Percentiles rank a stretch among this genome's conserved stretches.
These are phyloP conservation scores for Threskiornis aethiopicus DNA, from an alignment of 2,797 vertebrate species.

Conservation along the genomic window DNA sequence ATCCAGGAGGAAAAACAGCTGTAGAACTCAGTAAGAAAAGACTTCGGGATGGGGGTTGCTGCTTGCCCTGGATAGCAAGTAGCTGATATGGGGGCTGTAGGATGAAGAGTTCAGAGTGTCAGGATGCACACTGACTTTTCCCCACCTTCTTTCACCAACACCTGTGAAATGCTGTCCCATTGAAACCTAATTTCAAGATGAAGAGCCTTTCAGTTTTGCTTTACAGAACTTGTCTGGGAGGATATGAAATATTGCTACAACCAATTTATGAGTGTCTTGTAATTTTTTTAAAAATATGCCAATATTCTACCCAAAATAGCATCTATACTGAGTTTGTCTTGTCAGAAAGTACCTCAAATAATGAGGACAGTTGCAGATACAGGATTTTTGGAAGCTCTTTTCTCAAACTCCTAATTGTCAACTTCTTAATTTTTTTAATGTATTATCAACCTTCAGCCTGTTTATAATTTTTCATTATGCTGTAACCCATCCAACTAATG, in stretches of 20 bases:
- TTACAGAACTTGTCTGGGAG: background rate
- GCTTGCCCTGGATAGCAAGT: background rate
- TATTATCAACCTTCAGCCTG: background rate
- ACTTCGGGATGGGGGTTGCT: background rate
- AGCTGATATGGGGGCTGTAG: rapidly evolving
- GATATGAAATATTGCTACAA: background rate
- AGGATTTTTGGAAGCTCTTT: background rate
- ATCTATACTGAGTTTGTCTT: background rate
- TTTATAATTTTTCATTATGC: background rate
- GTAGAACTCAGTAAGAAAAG: background rate
- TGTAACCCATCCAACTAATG: background rate
- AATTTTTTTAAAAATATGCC: background rate
- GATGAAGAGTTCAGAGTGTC: background rate
- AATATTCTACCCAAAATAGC: background rate
- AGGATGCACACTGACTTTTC: background rate
- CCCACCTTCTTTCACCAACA: background rate
- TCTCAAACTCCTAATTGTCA: background rate
- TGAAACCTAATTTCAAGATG: background rate
- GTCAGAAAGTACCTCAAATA: background rate
- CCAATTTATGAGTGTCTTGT: rapidly evolving
- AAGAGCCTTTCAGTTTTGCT: background rate
- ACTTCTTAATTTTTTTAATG: background rate
- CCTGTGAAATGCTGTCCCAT: background rate
- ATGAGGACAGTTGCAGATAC: background rate
- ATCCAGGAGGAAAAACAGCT: background rate